phyloP scores from a whole-genome alignment of 1,140 invertebrate genomes.

The Temnothorax nylanderi region DNA sequence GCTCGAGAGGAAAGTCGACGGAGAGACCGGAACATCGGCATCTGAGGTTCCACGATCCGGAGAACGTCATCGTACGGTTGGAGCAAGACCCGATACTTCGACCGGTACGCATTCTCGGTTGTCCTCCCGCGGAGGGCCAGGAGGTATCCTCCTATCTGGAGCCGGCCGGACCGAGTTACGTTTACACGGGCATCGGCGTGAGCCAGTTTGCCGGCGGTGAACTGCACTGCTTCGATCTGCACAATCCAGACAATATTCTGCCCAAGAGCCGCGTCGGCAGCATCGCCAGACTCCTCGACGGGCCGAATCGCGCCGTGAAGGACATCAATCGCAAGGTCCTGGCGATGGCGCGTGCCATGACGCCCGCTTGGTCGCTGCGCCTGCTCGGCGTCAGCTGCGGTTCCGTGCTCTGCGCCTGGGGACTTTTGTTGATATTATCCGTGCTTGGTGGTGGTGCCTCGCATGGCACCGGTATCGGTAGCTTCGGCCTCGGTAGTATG shows the following conservation, averaged over 20 bases:
- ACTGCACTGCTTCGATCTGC: slow-evolving; percentile 61
- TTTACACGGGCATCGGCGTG: slow-evolving; percentile 56
- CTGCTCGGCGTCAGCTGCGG: slow-evolving; percentile 82
- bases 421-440: slow-evolving; percentile 80
- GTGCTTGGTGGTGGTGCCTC: slow-evolving; percentile 80
- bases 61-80: slow-evolving; percentile 64
- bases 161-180: slow-evolving; percentile 58
- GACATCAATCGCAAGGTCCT: slow-evolving; percentile 81
- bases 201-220: slow-evolving; percentile 43
- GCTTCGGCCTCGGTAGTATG: slow-evolving; percentile 76
- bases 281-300: slow-evolving; percentile 74
- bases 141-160: slow-evolving; percentile 70
- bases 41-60: slow-evolving; percentile 65
- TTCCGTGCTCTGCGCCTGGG: slow-evolving; percentile 82
- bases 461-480: slow-evolving; percentile 79
- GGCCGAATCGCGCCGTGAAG: slow-evolving; percentile 77
- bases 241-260: slow-evolving; percentile 70
- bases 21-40: slow-evolving; percentile 54
- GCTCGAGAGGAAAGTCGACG: slow-evolving; percentile 57
- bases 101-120: slow-evolving; percentile 68
- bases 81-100: slow-evolving; percentile 70
- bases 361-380: slow-evolving; percentile 81
- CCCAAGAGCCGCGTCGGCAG: slow-evolving; percentile 68
- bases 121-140: slow-evolving; percentile 58
- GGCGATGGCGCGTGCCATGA: slow-evolving; percentile 81